Evolutionary conservation across 2,797 vertebrate species (phyloP), one percentile per base, ranked within the genome.

Genomic region (Micromesistius poutassou): DNA sequence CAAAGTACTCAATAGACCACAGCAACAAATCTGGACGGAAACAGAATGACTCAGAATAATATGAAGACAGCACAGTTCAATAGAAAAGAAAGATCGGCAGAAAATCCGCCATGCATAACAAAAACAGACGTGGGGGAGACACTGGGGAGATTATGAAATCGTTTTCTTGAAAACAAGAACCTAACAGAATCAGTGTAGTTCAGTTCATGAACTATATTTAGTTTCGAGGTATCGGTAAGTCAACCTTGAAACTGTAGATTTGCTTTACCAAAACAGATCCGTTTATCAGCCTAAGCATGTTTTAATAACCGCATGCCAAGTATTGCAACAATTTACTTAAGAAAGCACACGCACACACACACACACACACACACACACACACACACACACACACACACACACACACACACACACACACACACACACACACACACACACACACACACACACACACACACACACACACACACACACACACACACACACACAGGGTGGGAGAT

Each of bases 271-370:
- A 55, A 62, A 62, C 55, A 62, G 22, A 62, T 7, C 6, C 22
- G 22, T 62, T 62, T 62, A 62, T 62, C 55, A 62, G 55, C 50
- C 50, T 62, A 62, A 62, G 22, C 55, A n/a, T 62, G 55, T 62
- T 62, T 62, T 62, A 62, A 62, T 62, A 25, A 62, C 22, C 55
- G 25, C 55, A 25, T 62, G 55, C 55, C 55, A 62, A 62, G 22
- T 62, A n/a, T 62, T 62, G 55, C 55, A 62, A 62, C 55, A 62
- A 62, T 62, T 62, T 25, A 62, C 22, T n/a, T 2, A 62, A 62
- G 55, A 7, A 62, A 62, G 13, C 55, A 62, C 55, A 62, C 50
- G 8, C 50, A 62, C 50, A 62, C 50, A 62, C 50, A 62, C 50
- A 55, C 50, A 55, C 50, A 55, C 42, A 10, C 70, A 13, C 71